Evolutionary conservation across 2,113 vertebrate genomes (phyloP).

Genomic region (Campylomormyrus tamandua): DNA sequence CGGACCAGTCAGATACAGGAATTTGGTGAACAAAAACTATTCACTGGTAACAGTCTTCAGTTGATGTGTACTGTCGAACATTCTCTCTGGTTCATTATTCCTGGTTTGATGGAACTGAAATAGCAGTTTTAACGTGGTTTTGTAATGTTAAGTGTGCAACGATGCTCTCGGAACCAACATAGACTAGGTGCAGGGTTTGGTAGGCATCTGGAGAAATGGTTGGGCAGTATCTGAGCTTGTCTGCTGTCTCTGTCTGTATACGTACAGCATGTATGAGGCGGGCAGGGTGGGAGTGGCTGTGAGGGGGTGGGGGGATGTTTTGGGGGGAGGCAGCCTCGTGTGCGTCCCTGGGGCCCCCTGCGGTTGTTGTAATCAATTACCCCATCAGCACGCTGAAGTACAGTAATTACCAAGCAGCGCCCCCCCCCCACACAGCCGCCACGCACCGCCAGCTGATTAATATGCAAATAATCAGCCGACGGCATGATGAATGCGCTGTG

Average conservation of each 20-base stretch:
- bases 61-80: background rate
- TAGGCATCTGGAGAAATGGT: background rate
- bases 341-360: conserved; percentile 67
- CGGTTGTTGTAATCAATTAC: conserved; percentile 92
- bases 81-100: background rate
- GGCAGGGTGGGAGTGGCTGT: background rate
- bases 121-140: background rate
- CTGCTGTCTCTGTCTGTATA: background rate
- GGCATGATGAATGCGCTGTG: conserved; percentile 73
- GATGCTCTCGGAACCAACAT: background rate
- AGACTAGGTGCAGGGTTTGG: background rate
- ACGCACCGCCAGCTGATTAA: conserved; percentile 81
- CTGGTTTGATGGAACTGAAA: background rate
- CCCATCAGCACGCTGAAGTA: conserved; percentile 84
- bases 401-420: conserved; percentile 80
- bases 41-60: background rate
- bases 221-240: background rate
- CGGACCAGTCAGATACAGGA: background rate
- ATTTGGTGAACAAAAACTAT: background rate
- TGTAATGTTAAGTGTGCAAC: background rate
- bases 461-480: conserved; percentile 88
- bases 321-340: conserved; percentile 45
- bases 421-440: conserved; percentile 65
- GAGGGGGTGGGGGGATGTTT: conserved; percentile 20
- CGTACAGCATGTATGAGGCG: background rate